phyloP scores from a whole-genome alignment of 2,113 vertebrate species.

The Eubucco bourcierii region DNA sequence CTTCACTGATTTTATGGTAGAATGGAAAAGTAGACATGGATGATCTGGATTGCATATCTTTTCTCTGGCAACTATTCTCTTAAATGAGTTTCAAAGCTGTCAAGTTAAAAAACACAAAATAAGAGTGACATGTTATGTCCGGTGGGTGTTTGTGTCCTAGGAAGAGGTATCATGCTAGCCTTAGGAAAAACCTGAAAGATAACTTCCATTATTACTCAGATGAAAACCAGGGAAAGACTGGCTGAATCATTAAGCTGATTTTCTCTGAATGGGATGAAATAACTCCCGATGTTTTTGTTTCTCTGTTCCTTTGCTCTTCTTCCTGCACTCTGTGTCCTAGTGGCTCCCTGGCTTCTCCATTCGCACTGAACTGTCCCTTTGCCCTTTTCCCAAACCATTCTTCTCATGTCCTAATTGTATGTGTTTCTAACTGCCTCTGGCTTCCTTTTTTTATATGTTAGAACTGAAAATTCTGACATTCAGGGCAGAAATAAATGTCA shows the following conservation, averaged over 20 bases:
- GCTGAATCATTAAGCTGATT: constrained; percentile 16
- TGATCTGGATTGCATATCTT: not conserved
- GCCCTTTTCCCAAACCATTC: not conserved
- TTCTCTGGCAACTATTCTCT: not conserved
- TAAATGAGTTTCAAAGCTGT: constrained; percentile 19
- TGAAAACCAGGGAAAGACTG: not conserved
- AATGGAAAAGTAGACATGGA: not conserved
- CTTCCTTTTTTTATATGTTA: not conserved
- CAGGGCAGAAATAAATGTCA: not conserved
- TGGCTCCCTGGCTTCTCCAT: not conserved
- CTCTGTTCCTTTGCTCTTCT: not conserved
- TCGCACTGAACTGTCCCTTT: accelerated
- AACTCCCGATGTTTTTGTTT: not conserved
- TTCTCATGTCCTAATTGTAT: not conserved
- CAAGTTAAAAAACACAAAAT: not conserved
- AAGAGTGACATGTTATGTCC: not conserved
- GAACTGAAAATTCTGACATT: not conserved
- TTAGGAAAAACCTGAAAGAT: constrained; percentile 18
- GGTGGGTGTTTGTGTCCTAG: constrained; percentile 43
- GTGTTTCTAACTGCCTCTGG: not conserved
- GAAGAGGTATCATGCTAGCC: constrained; percentile 21
- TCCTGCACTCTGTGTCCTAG: not conserved
- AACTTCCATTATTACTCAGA: not conserved
- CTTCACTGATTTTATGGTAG: not conserved
- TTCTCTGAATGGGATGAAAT: not conserved